Evolutionary conservation across 2,888 invertebrate species (phyloP).

Genomic region (Malacosoma neustria): DNA sequence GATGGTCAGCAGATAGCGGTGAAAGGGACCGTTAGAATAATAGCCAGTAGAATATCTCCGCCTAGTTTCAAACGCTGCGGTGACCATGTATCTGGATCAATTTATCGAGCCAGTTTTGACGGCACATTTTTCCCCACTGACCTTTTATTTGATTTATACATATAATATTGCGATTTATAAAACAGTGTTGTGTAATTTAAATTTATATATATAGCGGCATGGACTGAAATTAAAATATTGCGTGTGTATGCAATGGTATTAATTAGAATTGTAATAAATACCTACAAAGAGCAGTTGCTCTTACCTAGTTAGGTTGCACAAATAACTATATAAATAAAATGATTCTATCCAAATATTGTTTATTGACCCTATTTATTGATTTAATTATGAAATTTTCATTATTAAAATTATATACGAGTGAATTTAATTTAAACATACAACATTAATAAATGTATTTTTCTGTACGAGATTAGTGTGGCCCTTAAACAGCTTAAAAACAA

Average conservation of each 20-base stretch:
- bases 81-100: constrained; percentile 37
- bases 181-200: background rate
- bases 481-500: too few relatives aligned
- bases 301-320: too few relatives aligned
- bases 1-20: constrained; percentile 72
- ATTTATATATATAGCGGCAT: background rate
- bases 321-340: too few relatives aligned
- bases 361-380: too few relatives aligned
- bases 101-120: constrained; percentile 36
- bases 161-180: background rate
- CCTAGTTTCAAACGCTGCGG: constrained; percentile 33
- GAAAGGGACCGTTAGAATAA: constrained; percentile 71
- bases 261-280: background rate
- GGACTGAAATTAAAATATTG: background rate
- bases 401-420: too few relatives aligned
- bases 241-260: background rate
- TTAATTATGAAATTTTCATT: too few relatives aligned
- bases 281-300: too few relatives aligned
- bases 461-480: too few relatives aligned
- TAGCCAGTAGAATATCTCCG: constrained; percentile 54
- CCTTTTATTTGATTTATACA: constrained; percentile 31
- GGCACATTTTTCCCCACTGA: constrained; percentile 31
- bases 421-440: too few relatives aligned
- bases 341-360: too few relatives aligned
- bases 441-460: too few relatives aligned